Evolutionary conservation across 92 coral and sea anemone genomes (phyloP).

Genomic region (Micromussa lordhowensis): DNA sequence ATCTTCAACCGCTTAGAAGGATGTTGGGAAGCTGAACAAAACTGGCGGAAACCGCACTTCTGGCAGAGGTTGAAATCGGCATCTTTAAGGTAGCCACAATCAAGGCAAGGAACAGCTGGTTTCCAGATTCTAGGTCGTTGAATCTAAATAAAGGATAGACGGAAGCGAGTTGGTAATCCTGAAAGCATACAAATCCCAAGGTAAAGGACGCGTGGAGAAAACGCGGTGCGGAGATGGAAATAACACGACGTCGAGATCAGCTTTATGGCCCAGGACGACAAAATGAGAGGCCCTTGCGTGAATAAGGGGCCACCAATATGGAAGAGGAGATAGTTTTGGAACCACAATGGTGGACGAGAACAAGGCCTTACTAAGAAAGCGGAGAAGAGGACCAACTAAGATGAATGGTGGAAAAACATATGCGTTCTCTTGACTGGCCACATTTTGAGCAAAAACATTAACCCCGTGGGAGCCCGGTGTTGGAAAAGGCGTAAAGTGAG

Average conservation of each 20-base stretch:
- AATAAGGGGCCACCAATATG: conserved; percentile 2
- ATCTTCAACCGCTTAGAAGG: conserved; percentile 1
- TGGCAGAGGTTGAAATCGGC: conserved; percentile 37
- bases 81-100: conserved; percentile 54
- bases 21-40: background rate
- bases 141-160: background rate
- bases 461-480: conserved; percentile 41
- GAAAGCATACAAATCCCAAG: conserved; percentile 32
- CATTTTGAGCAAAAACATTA: conserved; percentile 21
- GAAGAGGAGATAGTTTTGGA: conserved; percentile 4
- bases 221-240: conserved; percentile 30
- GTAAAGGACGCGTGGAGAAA: background rate
- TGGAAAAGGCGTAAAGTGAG: conserved; percentile 41
- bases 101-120: conserved; percentile 32
- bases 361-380: background rate
- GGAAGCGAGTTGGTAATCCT: conserved; percentile 4
- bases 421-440: no score
- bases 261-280: conserved; percentile 20
- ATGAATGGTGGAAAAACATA: background rate
- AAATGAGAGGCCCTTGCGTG: conserved; percentile 9
- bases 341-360: background rate
- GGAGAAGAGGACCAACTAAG: conserved; percentile 14
- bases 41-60: conserved; percentile 27
- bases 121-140: conserved; percentile 37
- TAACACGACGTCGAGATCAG: conserved; percentile 13